A percentile compares a stretch with the other conserved stretches of the same genome.
These are phyloP conservation scores for Trematocara macrostoma DNA, from an alignment of 2,113 vertebrate genomes.

Conservation along the genomic window DNA sequence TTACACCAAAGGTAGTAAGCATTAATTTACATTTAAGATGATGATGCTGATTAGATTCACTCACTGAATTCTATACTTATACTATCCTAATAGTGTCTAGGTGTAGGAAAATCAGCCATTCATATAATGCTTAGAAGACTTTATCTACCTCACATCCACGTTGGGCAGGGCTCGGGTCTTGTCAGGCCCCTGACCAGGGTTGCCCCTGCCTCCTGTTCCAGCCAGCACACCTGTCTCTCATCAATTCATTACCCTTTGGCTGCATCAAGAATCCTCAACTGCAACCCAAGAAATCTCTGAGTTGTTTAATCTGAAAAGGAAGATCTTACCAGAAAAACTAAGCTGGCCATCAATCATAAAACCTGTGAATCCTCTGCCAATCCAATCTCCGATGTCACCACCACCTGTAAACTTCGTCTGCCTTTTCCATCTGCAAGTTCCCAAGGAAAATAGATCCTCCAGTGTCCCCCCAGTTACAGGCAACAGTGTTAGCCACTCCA, in stretches of 20 bases:
- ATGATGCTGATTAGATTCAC: neutral
- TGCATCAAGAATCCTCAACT: neutral
- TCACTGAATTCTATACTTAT: neutral
- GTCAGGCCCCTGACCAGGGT: neutral
- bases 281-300: neutral
- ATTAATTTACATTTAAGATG: neutral
- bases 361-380: neutral
- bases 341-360: neutral
- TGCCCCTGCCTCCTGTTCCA: neutral
- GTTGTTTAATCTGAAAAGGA: neutral
- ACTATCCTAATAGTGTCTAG: neutral
- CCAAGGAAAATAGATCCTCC: neutral
- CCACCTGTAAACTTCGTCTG: neutral
- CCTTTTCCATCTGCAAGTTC: neutral
- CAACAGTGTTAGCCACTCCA: neutral
- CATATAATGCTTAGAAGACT: neutral
- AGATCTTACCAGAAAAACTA: neutral
- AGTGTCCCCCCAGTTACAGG: neutral
- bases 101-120: neutral
- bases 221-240: neutral
- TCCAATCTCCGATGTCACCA: neutral
- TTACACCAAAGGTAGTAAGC: neutral
- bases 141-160: neutral
- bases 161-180: neutral
- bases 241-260: neutral